Base-by-base conservation (phyloP, 2,888 invertebrate genomes). In the Ectropis crepuscularia region DNA sequence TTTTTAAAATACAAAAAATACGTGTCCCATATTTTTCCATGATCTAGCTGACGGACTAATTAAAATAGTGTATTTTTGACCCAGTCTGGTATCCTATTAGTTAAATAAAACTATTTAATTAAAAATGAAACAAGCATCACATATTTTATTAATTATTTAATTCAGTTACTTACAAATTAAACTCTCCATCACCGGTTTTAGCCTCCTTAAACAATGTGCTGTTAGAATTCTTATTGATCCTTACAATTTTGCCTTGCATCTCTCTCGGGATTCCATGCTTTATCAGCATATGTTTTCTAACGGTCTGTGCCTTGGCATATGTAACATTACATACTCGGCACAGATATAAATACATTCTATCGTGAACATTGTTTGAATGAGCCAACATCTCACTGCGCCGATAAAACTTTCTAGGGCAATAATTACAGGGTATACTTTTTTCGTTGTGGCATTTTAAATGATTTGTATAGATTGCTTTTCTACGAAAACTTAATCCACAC, bases 401-500 rank as follows among this genome's bases (percentile, higher is more conserved):
- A 60, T 74, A 83, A 53, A 92, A 92, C 66, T 86, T 89, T 6
- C 78, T 80, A 0, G 90, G 86, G 58, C 92, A 92, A 5, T 81
- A 76, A 0, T 69, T 75, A 61, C 92, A 92, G 55, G 88, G 85
- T 0, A 86, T 69, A 0, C 77, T 85, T 59, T 90, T 92, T 37
- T 92, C 91, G 5, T 75, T 75, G 55, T 92, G 92, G 49, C 82
- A 80, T n/a, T 87, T 70, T n/a, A 87, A 70, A 72, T 92, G 92
- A 16, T 88, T 89, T n/a, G 73, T 85, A 85, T 88, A 90, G 49
- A 90, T 85, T 0, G 83, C 85, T 58, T 80, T 76, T 61, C 90
- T 76, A 0, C 89, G 82, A 75, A 92, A 92, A 0, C 89, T 90
- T 4, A 90, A 64, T 0, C 91, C 91, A 16, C 92, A 92, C 63